Percentiles rank a stretch among this genome's conserved stretches.
phyloP scores from a whole-genome alignment of 2,797 vertebrate genomes.

The Pipistrellus kuhlii region DNA sequence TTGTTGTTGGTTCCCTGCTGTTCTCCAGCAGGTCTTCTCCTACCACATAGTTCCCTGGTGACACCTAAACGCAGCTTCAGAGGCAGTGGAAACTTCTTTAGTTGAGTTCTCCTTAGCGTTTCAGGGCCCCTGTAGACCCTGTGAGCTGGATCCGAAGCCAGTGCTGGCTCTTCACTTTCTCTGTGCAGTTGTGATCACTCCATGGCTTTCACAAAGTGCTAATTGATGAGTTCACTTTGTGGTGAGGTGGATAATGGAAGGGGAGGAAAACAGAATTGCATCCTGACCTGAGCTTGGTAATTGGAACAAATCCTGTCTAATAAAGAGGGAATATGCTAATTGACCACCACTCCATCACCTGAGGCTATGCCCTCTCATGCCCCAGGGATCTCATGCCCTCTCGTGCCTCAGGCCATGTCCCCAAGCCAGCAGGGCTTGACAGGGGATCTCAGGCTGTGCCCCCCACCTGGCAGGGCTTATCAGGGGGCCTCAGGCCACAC shows the following conservation, averaged over 20 bases:
- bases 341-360: too few species aligned
- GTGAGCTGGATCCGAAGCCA: neutral
- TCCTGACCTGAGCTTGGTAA: neutral
- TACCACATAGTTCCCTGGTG: neutral
- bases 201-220: neutral
- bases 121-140: neutral
- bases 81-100: slow-evolving; percentile 46
- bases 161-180: neutral
- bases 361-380: too few species aligned
- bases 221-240: slow-evolving; percentile 20
- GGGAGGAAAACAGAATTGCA: slow-evolving; percentile 22
- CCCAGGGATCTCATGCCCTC: too few species aligned
- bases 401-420: too few species aligned
- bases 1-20: slow-evolving; percentile 67
- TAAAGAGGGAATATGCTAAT: too few species aligned
- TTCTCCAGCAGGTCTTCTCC: slow-evolving; percentile 59
- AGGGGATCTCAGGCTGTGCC: too few species aligned
- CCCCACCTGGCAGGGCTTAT: too few species aligned
- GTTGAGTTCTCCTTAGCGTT: slow-evolving; percentile 13
- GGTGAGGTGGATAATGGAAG: neutral
- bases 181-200: slow-evolving; percentile 33
- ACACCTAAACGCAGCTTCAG: slow-evolving; percentile 35
- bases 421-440: too few species aligned
- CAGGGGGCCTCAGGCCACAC: too few species aligned
- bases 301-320: slow-evolving; percentile 9